Percentiles rank a stretch among this genome's conserved stretches.
Conservation (phyloP, 2,888 invertebrate species). For the Eledone cirrhosa region DNA sequence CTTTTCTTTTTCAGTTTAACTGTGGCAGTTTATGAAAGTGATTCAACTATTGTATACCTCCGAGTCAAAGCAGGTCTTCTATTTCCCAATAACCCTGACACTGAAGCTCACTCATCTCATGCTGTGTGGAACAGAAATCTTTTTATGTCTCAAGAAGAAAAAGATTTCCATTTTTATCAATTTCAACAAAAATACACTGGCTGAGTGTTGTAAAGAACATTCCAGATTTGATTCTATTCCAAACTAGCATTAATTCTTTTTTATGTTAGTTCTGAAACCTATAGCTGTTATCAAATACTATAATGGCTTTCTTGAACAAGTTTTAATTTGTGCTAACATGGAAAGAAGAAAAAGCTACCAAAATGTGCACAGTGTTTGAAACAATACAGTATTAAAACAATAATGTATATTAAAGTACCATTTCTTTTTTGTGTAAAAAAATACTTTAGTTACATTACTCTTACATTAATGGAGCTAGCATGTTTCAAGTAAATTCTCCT, state of each 20-base stretch:
- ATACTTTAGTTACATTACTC: background rate
- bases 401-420: too few relatives aligned
- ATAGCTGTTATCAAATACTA: too few relatives aligned
- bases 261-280: background rate
- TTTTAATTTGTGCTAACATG: too few relatives aligned
- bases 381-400: too few relatives aligned
- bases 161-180: constrained; percentile 2
- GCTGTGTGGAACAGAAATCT: background rate
- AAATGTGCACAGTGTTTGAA: too few relatives aligned
- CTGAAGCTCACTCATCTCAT: constrained; percentile 7
- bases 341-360: too few relatives aligned
- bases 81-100: constrained; percentile 34
- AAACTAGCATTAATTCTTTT: background rate
- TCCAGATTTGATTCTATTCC: too few relatives aligned
- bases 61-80: constrained; percentile 47
- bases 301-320: too few relatives aligned
- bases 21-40: constrained; percentile 46
- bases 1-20: constrained; percentile 43
- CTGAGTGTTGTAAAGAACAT: background rate
- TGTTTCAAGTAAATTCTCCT: too few relatives aligned
- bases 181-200: constrained; percentile 21
- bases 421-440: too few relatives aligned
- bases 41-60: constrained; percentile 49
- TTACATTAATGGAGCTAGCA: too few relatives aligned
- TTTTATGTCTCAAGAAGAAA: constrained; percentile 11